Base-by-base conservation (phyloP, 2,113 vertebrate genomes). In the Spheniscus mendiculus region DNA sequence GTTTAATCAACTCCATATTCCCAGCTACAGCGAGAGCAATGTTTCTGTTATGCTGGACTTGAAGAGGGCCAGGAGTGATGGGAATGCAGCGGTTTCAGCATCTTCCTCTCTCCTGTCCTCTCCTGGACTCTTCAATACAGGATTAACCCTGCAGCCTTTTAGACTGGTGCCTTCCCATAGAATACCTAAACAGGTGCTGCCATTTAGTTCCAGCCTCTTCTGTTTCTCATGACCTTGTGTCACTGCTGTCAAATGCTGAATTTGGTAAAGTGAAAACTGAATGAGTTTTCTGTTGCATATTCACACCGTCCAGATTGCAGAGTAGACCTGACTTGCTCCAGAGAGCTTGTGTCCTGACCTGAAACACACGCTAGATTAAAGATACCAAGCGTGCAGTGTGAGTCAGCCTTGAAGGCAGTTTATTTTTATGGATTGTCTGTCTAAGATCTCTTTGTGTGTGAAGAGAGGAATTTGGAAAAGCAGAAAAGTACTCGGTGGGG, bases 321-420 rank as follows among this genome's bases (percentile, higher is more conserved):
- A 45, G 65, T 4, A 58, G 44, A 9, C 44, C 6, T 32, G 36
- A 29, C 20, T 27, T 40, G 30, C 19, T 49, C n/a, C 65, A 36
- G 11, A 44, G 83, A 76, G 38, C 42, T 42, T 9, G 15, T 30
- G 45, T 61, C 59, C 44, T 36, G 34, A 22, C 12, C 78, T 26
- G 55, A 22, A 55, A 19, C 16, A 8, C 27, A 5, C 19, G 4
- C 32, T 7, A 4, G 49, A 2, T 9, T 10, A 20, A n/a, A 47
- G 70, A 50, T 16, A 32, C 15, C 16, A 3, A 22, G 20, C 49
- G 2, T 15, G 59, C 9, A 12, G n/a, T 0, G 8, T 2, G 32
- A 14, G 78, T 5, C 62, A 32, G 29, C 44, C 8, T 15, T 11
- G 42, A 10, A 40, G 40, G 71, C 45, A 44, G 36, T 21, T 59